Base-by-base conservation (phyloP, 2,113 vertebrate species). In the Daboia siamensis region DNA sequence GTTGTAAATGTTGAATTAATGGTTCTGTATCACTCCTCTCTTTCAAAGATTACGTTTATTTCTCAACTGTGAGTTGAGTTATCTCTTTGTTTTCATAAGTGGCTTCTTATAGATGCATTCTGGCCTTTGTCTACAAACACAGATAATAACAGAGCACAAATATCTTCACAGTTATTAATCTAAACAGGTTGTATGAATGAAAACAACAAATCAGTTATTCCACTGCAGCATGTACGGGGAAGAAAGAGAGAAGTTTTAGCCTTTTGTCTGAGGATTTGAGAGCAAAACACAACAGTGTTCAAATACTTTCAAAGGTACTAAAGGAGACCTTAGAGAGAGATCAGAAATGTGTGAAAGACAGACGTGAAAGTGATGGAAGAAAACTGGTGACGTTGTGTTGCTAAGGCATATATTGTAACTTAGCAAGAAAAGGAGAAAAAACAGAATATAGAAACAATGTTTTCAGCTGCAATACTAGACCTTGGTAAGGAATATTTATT, bases 241-340 rank as follows among this genome's bases (percentile, higher is more conserved):
- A 55, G 85, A 86, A 39, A 94, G 95, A 95, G 94, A 94, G 94
- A 95, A 52, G 24, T 85, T 26, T 95, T 96, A 95, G 96, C 95
- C 96, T 97, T 97, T 97, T 96, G 96, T 96, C 96, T 96, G 92
- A 55, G 91, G 95, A 95, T 95, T 87, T 93, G 94, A 94, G 91
- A 94, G 93, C 94, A 93, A 95, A 97, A 97, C 91, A 91, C 95
- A 95, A 93, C 94, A 94, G 90, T 97, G 97, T 97, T 97, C 97
- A 96, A 98, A 97, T 94, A 95, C 95, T 95, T 94, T 96, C 93
- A 94, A 95, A 89, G 48, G 52, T 89, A 94, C 92, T 92, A 91
- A 96, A 93, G 88, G 57, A 0, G 64, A 86, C 0, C 9, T 39
- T 39, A 33, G 94, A 87, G 92, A 95, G 93, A 84, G 93, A 95